phyloP scores from a whole-genome alignment of 1,140 invertebrate species.

The Hycleus cichorii region DNA sequence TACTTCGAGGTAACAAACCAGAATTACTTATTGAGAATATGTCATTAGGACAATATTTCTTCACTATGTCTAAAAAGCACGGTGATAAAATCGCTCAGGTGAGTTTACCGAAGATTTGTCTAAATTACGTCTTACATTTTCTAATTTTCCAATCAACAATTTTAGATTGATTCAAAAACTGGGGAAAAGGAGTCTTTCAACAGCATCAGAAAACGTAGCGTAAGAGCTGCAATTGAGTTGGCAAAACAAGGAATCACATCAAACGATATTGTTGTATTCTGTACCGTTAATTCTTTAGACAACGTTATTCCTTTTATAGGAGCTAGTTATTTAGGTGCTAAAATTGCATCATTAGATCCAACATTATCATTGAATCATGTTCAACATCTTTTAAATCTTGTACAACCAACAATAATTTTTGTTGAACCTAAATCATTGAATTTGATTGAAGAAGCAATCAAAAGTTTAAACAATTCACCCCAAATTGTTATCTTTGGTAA shows the following conservation, averaged over 20 bases:
- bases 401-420: conserved; percentile 29
- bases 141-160: too few relatives aligned
- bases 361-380: conserved; percentile 18
- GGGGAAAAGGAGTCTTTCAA: conserved; percentile 4
- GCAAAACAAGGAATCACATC: conserved; percentile 4
- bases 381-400: conserved; percentile 18
- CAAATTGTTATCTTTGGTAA: conserved; percentile 24
- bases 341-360: conserved; percentile 22
- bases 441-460: conserved; percentile 14
- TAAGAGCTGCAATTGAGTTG: conserved; percentile 3
- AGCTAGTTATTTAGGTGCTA: conserved; percentile 1
- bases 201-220: conserved; percentile 1
- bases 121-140: too few relatives aligned
- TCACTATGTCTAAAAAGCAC: conserved; percentile 2
- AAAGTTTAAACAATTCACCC: conserved; percentile 5
- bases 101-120: background rate
- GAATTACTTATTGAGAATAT: background rate
- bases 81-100: conserved; percentile 19
- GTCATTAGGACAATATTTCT: conserved; percentile 5
- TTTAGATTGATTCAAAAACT: background rate
- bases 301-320: conserved; percentile 3
- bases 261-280: conserved; percentile 8
- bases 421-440: conserved; percentile 19
- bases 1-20: background rate
- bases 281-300: conserved; percentile 4